Base-by-base conservation (phyloP, 2,113 vertebrate species). In the Carlito syrichta region DNA sequence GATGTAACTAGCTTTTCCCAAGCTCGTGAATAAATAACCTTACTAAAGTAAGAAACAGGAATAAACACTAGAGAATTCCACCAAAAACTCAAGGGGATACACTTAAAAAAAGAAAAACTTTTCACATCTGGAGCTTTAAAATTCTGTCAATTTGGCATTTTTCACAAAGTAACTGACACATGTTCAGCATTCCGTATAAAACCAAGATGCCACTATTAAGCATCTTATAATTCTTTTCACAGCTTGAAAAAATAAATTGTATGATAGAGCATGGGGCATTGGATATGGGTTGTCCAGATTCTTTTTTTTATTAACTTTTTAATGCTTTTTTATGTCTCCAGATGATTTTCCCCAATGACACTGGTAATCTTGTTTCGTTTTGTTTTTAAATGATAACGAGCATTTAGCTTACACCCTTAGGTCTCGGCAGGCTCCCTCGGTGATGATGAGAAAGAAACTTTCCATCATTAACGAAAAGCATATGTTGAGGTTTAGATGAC, bases 381-480 rank as follows among this genome's bases (percentile, higher is more conserved):
- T 32, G 8, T 25, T 3, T 54, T 50, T 50, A 16, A 74, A 38
- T 66, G 60, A 69, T 25, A 38, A 45, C n/a, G 69, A 50, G 73
- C 23, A 12, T 19, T 63, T 48, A 1, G 25, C 20, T 3, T 25
- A 78, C 52, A 66, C 85, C 71, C 85, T 84, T 30, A 12, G 40
- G 54, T 20, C 38, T 85, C 45, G 30, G 20, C 62, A 62, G 66
- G 43, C 48, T 45, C 63, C 50, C 71, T 22, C 6, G 23, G 73
- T 35, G 43, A 66, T 6, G 63, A 48, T n/a, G 22, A 66, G 25
- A 35, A 38, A 52, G 40, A 40, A 54, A 92, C 0, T 68, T 86
- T 89, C 92, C 96, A 32, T 38, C 66, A 30, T 73, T 92, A 96
- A 96, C 4, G 10, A 30, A n/a, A 92, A 82, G 1, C 96, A 92